These are phyloP conservation scores for Lemur catta DNA, from an alignment of 2,797 vertebrate genomes.

Conservation along the genomic window DNA sequence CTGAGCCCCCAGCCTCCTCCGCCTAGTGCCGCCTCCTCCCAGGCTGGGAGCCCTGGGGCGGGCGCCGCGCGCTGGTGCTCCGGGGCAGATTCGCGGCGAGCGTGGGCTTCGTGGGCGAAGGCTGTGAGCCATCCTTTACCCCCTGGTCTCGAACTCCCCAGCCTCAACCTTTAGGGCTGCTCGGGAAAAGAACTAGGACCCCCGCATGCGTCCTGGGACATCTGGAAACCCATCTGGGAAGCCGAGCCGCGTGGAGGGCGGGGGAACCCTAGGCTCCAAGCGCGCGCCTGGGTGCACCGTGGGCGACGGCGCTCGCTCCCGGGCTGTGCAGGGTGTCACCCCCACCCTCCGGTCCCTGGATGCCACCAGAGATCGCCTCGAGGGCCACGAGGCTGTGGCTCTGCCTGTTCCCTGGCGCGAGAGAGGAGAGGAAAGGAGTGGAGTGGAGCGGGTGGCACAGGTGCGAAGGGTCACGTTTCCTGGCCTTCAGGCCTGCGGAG, in stretches of 20 bases:
- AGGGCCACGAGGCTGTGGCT: not conserved
- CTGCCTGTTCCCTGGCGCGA: accelerated
- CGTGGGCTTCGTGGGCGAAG: not conserved
- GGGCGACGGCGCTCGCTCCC: not conserved
- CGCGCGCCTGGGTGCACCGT: not conserved
- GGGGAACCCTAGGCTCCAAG: not conserved
- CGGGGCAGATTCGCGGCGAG: accelerated
- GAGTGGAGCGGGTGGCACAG: not conserved
- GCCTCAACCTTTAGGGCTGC: slow-evolving; percentile 41
- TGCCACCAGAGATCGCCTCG: accelerated
- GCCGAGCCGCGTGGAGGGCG: not conserved
- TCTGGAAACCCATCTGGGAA: no score
- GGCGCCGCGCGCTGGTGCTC: not conserved
- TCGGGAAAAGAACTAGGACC: not conserved
- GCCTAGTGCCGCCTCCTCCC: no score
- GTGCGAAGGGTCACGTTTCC: slow-evolving; percentile 26
- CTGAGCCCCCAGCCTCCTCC: not conserved
- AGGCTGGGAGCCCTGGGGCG: not conserved
- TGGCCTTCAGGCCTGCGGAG: not conserved
- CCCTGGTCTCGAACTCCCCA: slow-evolving; percentile 38
- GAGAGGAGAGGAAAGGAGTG: not conserved
- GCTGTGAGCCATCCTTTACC: not conserved
- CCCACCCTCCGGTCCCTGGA: no score
- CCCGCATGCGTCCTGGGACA: not conserved
- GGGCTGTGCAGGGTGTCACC: not conserved